phyloP scores from a whole-genome alignment of 2,888 invertebrate species.

The Tetropium fuscum region DNA sequence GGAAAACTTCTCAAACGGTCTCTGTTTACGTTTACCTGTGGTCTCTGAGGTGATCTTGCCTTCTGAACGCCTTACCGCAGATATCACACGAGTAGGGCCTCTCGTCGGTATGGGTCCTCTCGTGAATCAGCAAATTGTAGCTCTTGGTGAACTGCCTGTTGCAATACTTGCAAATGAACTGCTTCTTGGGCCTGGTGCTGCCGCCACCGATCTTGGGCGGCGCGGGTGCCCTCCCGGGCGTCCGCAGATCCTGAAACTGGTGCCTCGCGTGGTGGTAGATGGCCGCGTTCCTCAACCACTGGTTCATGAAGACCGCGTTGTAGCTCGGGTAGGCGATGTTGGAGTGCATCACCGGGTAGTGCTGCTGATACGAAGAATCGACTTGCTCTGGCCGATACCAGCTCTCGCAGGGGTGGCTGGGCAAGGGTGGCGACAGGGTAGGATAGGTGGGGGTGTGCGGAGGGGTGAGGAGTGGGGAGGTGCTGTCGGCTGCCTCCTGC shows the following conservation, averaged over 20 bases:
- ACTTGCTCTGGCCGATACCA: constrained; percentile 61
- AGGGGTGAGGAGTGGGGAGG: constrained; percentile 74
- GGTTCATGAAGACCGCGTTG: constrained; percentile 75
- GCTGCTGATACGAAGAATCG: constrained; percentile 56
- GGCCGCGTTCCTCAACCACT: constrained; percentile 80
- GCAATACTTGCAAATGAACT: constrained; percentile 98
- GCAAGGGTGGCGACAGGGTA: constrained; percentile 55
- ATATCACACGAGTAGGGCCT: constrained; percentile 96
- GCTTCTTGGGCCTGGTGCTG: constrained; percentile 76
- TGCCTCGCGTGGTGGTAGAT: constrained; percentile 72
- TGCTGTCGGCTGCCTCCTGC: constrained; percentile 63
- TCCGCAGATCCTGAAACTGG: constrained; percentile 52
- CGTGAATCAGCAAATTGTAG: constrained; percentile 97
- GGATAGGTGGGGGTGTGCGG: constrained; percentile 79
- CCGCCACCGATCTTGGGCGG: constrained; percentile 65
- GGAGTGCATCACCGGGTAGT: constrained; percentile 43
- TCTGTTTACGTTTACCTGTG: constrained; percentile 73
- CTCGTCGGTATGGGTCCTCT: constrained; percentile 97
- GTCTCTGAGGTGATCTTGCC: constrained; percentile 94
- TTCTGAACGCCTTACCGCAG: constrained; percentile 94
- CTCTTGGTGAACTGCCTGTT: constrained; percentile 97
- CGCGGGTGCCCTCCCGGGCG: constrained; percentile 64
- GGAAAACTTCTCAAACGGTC: neutral
- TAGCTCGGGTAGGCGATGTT: constrained; percentile 52
- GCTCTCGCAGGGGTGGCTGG: constrained; percentile 38